A percentile compares a stretch with the other conserved stretches of the same genome.
Conservation (phyloP, 2,113 vertebrate genomes). For the Aplodontia rufa region DNA sequence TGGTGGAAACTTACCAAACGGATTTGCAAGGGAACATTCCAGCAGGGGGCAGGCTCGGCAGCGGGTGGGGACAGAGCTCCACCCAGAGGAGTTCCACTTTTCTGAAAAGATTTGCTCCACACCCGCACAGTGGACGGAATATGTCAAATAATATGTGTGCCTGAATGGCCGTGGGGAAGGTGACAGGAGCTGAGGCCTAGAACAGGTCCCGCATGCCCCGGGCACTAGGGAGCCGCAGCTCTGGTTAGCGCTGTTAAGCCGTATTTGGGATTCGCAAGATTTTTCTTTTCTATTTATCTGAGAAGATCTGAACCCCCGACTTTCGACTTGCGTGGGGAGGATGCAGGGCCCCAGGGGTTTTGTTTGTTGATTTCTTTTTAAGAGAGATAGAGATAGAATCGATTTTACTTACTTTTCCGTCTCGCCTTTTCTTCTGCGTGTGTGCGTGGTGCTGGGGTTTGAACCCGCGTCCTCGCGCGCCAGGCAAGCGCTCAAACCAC, state of each 20-base stretch:
- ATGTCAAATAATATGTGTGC: background rate
- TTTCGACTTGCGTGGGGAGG: background rate
- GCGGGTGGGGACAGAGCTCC: no score
- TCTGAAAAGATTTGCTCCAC: background rate
- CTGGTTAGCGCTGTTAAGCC: background rate
- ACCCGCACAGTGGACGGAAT: background rate
- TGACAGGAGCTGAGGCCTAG: background rate
- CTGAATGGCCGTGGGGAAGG: background rate
- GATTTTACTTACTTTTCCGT: no score
- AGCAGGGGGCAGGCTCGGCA: fast-evolving
- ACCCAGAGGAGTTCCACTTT: background rate
- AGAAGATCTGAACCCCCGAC: background rate
- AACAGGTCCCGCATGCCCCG: background rate
- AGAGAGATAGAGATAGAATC: no score
- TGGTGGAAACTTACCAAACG: no score
- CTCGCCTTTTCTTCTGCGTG: no score
- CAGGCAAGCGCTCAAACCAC: no score
- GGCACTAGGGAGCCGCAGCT: background rate
- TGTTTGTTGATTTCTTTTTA: no score
- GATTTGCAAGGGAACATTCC: background rate
- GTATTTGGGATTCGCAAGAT: background rate
- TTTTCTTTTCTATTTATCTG: background rate
- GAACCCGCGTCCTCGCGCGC: no score
- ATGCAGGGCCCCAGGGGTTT: background rate
- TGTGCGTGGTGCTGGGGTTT: background rate